Evolutionary conservation across 1,140 invertebrate genomes (phyloP), one percentile per base, ranked within the genome.

Genomic region (Tachypleus tridentatus): DNA sequence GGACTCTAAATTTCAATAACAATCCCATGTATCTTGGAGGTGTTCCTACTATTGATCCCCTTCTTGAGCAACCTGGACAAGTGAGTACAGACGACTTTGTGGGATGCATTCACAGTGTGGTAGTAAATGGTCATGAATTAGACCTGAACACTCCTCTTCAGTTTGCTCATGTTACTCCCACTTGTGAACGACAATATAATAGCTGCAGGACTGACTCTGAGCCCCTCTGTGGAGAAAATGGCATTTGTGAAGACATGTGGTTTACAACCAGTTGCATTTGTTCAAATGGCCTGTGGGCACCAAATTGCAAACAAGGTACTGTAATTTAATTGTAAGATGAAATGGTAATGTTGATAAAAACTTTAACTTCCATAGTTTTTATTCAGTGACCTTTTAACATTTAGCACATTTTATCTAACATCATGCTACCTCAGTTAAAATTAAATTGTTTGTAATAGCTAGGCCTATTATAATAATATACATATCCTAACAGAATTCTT

Each of bases 1-100:
- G 90, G 62, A 92, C 90, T 0, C 76, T 95, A n/a, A 93, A 93
- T 73, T 94, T 95, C 76, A 92, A 93, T 77, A 89, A 88, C 68
- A 88, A 93, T 73, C 86, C 85, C 0, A 77, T 97, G 58, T 80
- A 88, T 48, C 82, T 97, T 66, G 93, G 93, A 50, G 94, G 94
- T 47, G 75, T 97, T 9, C 79, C 83, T 52, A 85, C 85, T 60
- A 87, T 92, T 0, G 87, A 93, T 77, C 86, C 89, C 2, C 84
- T 95, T 0, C 75, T 94, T 6, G 88, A 93, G 75, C 81, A 89
- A 62, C 87, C 88, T 0, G 90, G 88, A 0, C 91, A 95, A 79
- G 84, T 97, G 49, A 85, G 86, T 68, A 88, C 91, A 0, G 91
- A 96, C 73, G 93, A 97, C 75, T 86, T 97, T 61, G 85, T 96